A percentile compares a stretch with the other conserved stretches of the same genome.
Evolutionary conservation across 2,113 vertebrate genomes (phyloP).

Genomic region (Hiodon alosoides): DNA sequence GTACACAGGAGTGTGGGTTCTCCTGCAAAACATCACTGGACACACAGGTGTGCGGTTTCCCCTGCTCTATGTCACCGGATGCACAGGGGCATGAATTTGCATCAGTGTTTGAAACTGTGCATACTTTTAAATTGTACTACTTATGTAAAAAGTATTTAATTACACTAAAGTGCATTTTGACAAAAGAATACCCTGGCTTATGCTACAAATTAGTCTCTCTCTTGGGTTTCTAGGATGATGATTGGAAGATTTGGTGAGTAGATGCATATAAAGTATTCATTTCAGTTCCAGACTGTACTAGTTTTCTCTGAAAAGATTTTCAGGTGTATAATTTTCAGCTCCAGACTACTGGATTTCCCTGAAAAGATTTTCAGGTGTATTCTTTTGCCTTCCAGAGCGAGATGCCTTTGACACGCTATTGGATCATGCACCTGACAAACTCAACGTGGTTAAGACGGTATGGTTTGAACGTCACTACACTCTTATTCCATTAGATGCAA

Average conservation of each 20-base stretch:
- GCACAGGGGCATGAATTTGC: no score
- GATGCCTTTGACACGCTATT: constrained; percentile 97
- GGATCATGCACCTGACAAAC: constrained; percentile 95
- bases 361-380: neutral
- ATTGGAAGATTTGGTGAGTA: constrained; percentile 89
- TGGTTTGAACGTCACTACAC: neutral
- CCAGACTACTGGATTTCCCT: neutral
- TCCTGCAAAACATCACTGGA: no score
- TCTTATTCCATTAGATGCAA: neutral
- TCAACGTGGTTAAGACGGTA: constrained; percentile 97
- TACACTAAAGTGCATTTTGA: no score
- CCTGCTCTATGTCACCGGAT: no score
- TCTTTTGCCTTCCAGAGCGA: constrained; percentile 70
- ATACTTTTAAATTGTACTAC: no score
- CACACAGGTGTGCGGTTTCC: no score
- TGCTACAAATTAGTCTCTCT: neutral
- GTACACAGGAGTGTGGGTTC: no score
- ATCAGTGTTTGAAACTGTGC: no score
- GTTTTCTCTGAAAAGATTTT: neutral
- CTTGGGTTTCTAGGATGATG: constrained; percentile 80
- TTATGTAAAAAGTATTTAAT: no score
- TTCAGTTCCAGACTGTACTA: neutral
- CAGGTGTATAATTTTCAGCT: neutral
- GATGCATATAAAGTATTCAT: neutral
- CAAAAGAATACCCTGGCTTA: no score